These are phyloP conservation scores for Ptychoptera contaminata DNA, from an alignment of 2,888 invertebrate genomes.

Conservation along the genomic window DNA sequence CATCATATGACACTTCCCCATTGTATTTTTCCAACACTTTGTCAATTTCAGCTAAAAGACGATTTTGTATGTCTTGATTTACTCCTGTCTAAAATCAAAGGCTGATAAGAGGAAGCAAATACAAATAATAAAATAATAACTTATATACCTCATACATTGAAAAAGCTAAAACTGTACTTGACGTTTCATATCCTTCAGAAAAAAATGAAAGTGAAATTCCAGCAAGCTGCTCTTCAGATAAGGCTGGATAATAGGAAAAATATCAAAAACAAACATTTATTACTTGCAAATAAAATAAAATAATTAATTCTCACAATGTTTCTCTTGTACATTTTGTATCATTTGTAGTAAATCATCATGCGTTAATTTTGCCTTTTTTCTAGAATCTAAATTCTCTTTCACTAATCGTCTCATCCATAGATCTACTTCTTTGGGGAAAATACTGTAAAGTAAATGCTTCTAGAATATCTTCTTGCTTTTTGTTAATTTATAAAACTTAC, in stretches of 20 bases:
- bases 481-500: too few species aligned
- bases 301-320: not conserved
- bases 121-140: too few species aligned
- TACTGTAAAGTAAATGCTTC: too few species aligned
- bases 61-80: slow-evolving; percentile 35
- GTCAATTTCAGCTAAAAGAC: slow-evolving; percentile 33
- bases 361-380: slow-evolving; percentile 25
- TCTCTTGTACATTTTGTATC: slow-evolving; percentile 34
- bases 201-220: slow-evolving; percentile 42
- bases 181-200: slow-evolving; percentile 44
- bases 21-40: slow-evolving; percentile 28
- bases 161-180: slow-evolving; percentile 38
- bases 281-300: too few species aligned
- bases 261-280: too few species aligned
- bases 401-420: slow-evolving; percentile 20
- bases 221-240: slow-evolving; percentile 33
- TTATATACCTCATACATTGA: slow-evolving; percentile 30
- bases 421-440: not conserved
- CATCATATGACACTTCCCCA: slow-evolving; percentile 36
- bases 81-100: slow-evolving; percentile 25
- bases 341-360: slow-evolving; percentile 39
- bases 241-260: slow-evolving; percentile 11
- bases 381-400: slow-evolving; percentile 29
- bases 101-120: not conserved
- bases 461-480: too few species aligned